phyloP scores from a whole-genome alignment of 2,888 invertebrate species.

The Sturmia bella region DNA sequence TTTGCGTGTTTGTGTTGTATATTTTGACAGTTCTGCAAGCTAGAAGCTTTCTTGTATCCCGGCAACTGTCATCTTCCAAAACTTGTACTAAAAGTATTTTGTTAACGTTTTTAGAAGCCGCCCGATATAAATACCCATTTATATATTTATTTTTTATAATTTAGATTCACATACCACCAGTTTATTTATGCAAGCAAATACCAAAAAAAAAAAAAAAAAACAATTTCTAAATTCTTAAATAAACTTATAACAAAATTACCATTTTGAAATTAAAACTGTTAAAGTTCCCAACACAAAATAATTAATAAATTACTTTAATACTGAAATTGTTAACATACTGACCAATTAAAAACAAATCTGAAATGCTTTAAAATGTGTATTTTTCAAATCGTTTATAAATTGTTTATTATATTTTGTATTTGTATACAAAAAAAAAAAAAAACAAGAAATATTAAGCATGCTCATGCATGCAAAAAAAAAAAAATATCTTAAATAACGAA shows the following conservation, averaged over 20 bases:
- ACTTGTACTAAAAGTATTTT: no score
- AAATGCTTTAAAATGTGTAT: slow-evolving; percentile 53
- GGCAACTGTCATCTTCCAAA: no score
- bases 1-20: no score
- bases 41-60: no score
- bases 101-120: no score
- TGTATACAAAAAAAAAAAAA: slow-evolving; percentile 37
- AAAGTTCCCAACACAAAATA: slow-evolving; percentile 61
- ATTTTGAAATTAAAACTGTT: slow-evolving; percentile 36
- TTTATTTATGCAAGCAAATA: no score
- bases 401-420: slow-evolving; percentile 57
- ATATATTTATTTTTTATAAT: no score
- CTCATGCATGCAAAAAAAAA: slow-evolving; percentile 35
- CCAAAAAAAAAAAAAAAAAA: slow-evolving; percentile 3
- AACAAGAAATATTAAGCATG: slow-evolving; percentile 22
- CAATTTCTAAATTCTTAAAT: slow-evolving; percentile 30
- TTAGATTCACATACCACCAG: no score
- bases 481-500: slow-evolving; percentile 20
- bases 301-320: slow-evolving; percentile 64
- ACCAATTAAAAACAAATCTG: slow-evolving; percentile 57
- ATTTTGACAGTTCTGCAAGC: no score
- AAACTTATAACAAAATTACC: slow-evolving; percentile 20
- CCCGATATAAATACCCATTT: no score
- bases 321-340: slow-evolving; percentile 65
- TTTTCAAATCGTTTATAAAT: slow-evolving; percentile 53